Percentiles rank a stretch among this genome's conserved stretches.
These are phyloP conservation scores for Nothobranchius kuhntae DNA, from an alignment of 2,113 vertebrate species.

Conservation along the genomic window DNA sequence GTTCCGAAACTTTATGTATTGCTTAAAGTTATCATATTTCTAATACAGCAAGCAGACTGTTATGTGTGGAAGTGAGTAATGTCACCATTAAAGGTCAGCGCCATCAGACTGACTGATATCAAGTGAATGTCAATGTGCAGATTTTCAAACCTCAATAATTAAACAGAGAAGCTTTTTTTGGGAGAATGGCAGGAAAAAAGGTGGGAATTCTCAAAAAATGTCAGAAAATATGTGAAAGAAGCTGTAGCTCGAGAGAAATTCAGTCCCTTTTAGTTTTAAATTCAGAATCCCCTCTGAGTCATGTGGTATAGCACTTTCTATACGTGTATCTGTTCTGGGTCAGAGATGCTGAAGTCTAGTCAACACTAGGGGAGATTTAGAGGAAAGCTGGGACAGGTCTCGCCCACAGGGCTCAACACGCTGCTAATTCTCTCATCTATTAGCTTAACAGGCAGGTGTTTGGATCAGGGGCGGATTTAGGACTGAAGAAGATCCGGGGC, in stretches of 20 bases:
- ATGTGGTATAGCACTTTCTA: not conserved
- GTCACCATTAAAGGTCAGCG: constrained; percentile 70
- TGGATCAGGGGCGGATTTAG: no score
- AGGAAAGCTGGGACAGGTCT: not conserved
- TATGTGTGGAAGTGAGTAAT: constrained; percentile 62
- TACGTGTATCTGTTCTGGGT: not conserved
- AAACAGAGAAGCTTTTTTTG: constrained; percentile 56
- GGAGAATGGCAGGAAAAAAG: constrained; percentile 35
- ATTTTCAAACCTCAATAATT: constrained; percentile 69
- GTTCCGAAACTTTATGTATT: constrained; percentile 55
- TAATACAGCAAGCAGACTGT: constrained; percentile 61
- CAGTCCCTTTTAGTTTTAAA: no score
- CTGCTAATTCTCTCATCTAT: not conserved
- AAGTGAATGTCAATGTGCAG: constrained; percentile 53
- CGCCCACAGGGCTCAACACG: not conserved
- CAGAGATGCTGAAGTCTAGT: not conserved
- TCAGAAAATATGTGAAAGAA: no score
- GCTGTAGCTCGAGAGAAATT: no score
- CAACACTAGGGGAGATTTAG: not conserved
- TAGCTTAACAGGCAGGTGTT: constrained; percentile 1
- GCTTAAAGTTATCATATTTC: constrained; percentile 64
- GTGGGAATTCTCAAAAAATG: no score
- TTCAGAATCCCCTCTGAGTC: not conserved
- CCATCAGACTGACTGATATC: constrained; percentile 64
- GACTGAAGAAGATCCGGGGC: no score